phyloP scores from a whole-genome alignment of 2,888 invertebrate species.

The Pammene aurita region DNA sequence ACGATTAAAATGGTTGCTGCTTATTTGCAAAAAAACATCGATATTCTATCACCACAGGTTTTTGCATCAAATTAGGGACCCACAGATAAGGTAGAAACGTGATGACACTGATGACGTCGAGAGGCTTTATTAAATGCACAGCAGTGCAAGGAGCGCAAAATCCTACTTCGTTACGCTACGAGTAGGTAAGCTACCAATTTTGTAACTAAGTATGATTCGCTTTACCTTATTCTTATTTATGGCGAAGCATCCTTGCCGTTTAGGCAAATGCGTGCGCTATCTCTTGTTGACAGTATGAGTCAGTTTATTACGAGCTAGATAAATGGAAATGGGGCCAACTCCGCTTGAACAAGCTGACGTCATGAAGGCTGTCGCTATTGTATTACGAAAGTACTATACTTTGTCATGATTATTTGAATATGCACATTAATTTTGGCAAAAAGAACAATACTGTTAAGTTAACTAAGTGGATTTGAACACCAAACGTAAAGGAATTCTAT shows the following conservation, averaged over 20 bases:
- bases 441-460: not conserved
- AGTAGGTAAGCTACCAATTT: too few relatives aligned
- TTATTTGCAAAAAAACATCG: too few relatives aligned
- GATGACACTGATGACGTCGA: too few relatives aligned
- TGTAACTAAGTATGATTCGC: not conserved
- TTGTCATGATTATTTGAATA: constrained; percentile 4
- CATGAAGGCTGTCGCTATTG: constrained; percentile 25
- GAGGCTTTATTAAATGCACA: too few relatives aligned
- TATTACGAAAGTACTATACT: constrained; percentile 3
- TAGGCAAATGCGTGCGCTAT: constrained; percentile 28
- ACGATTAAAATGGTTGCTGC: too few relatives aligned
- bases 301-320: constrained; percentile 28
- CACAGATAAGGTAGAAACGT: too few relatives aligned
- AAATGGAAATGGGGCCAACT: constrained; percentile 29
- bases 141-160: too few relatives aligned
- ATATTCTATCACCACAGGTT: too few relatives aligned
- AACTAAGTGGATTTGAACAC: too few relatives aligned
- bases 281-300: constrained; percentile 32
- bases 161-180: too few relatives aligned
- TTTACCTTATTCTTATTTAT: not conserved
- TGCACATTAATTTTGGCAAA: constrained; percentile 8
- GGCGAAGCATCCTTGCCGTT: not conserved
- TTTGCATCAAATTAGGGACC: too few relatives aligned
- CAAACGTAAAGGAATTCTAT: too few relatives aligned
- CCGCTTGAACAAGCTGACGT: constrained; percentile 21